Evolutionary conservation across 2,797 vertebrate genomes (phyloP), one percentile per base, ranked within the genome.

Genomic region (Thalassophryne amazonica): DNA sequence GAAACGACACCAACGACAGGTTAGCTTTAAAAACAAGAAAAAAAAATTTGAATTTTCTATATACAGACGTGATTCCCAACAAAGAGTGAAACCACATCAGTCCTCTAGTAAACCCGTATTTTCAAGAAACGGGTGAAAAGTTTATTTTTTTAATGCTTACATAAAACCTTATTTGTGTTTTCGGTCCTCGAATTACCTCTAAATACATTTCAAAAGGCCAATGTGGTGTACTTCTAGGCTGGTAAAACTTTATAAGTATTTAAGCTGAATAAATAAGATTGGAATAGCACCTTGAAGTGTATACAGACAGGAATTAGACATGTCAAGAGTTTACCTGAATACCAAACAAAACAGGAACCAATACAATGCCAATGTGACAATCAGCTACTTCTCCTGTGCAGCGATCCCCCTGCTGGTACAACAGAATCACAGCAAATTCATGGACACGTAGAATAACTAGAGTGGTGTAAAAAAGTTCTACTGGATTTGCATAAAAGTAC

Each of bases 401-500:
- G 64, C 35, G 46, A 78, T 81, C 82, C 85, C 88, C 84, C 82
- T 85, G 89, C 82, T 89, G 88, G 83, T 89, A 81, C 72, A 60
- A 69, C 79, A 82, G 80, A 85, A 87, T 88, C 87, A 89, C 88
- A 89, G 88, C 87, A 84, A 83, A 87, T 81, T 87, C 84, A 85
- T 86, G 89, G 86, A 90, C 86, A 84, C 66, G 76, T 83, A 86
- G 85, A 89, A 83, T 86, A 86, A 90, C 87, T 89, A 85, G 86
- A 90, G 86, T 80, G 87, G 84, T 86, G 70, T 86, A 84, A 73
- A 88, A 90, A 86, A 84, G 68, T 71, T 73, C 54, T 55, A 79
- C 70, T 63, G 74, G 80, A 86, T 90, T 90, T 92, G 89, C 90
- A 92, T 91, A 92, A 91, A 89, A 89, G 88, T 91, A 92, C 90